Evolutionary conservation across 2,888 invertebrate species (phyloP), one percentile per base, ranked within the genome.

Genomic region (Cybosia mesomella): DNA sequence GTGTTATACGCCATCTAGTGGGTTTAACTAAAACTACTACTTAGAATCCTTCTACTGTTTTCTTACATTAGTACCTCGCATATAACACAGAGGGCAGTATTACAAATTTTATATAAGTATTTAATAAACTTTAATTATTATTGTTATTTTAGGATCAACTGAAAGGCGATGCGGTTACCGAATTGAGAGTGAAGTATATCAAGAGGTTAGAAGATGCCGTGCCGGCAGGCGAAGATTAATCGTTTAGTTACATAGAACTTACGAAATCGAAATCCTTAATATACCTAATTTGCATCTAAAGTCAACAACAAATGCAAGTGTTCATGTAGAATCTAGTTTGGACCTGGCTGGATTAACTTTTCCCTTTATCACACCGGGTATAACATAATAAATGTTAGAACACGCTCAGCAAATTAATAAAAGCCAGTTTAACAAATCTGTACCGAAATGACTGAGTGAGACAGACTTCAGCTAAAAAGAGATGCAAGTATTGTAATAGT

Each of bases 221-320:
- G 83, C 99, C 99, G 13, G 99, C 99, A 55, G 99, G 99, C 28
- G 99, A 99, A 95, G 99, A 99, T 94, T 99, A 97, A 58, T 13
- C 24, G n/a, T 36, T 5, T 39, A 24, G 28, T n/a, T n/a, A 43
- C 34, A 32, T 49, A 24, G 18, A n/a, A n/a, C n/a, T n/a, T n/a
- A n/a, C n/a, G n/a, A n/a, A n/a, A n/a, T n/a, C 43, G 13, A 15
- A 10, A 43, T 43, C 43, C 43, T 43, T 43, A 43, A 5, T 43
- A 43, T 43, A 15, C 8, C n/a, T n/a, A n/a, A n/a, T 43, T 28
- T 28, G 28, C 28, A 28, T 28, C 5, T 28, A 5, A 28, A 28
- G 28, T 28, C 28, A 28, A 28, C 28, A 28, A 28, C n/a, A 28
- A 28, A 2, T 28, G 2, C 28, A 28, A 28, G 28, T 28, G 5